Evolutionary conservation across 2,113 vertebrate species (phyloP).

Genomic region (Seriola quinqueradiata): DNA sequence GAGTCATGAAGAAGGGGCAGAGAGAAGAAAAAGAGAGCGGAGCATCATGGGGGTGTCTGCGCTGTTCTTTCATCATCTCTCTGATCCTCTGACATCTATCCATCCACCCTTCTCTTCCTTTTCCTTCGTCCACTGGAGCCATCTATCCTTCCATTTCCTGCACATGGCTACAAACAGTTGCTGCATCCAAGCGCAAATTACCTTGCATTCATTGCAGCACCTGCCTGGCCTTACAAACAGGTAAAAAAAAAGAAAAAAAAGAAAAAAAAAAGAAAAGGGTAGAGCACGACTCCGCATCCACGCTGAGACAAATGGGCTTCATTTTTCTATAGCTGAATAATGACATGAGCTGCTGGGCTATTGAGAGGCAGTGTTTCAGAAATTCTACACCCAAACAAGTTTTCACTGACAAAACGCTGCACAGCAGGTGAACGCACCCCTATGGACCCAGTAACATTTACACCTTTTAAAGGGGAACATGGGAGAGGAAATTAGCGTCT

Average conservation of each 20-base stretch:
- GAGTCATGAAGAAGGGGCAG: constrained; percentile 31
- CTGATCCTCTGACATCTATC: constrained; percentile 56
- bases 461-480: constrained; percentile 44
- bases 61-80: constrained; percentile 56
- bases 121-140: constrained; percentile 9
- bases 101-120: constrained; percentile 10
- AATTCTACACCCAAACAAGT: constrained; percentile 35
- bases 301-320: constrained; percentile 45
- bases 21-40: background rate
- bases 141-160: constrained; percentile 22
- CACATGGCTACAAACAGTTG: constrained; percentile 20
- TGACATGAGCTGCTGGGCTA: constrained; percentile 33
- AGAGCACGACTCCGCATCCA: background rate
- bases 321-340: constrained; percentile 48
- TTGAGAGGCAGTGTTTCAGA: constrained; percentile 30
- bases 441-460: constrained; percentile 23
- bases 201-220: constrained; percentile 38
- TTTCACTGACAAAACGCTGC: constrained; percentile 45
- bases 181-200: constrained; percentile 17
- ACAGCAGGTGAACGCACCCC: constrained; percentile 46
- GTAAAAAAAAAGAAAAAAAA: constrained; percentile 2
- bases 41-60: constrained; percentile 46
- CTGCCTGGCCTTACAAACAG: constrained; percentile 50
- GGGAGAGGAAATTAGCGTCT: constrained; percentile 50
- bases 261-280: background rate